A percentile compares a stretch with the other conserved stretches of the same genome.
These are phyloP conservation scores for Okapia johnstoni DNA, from an alignment of 2,113 vertebrate species.

Conservation along the genomic window DNA sequence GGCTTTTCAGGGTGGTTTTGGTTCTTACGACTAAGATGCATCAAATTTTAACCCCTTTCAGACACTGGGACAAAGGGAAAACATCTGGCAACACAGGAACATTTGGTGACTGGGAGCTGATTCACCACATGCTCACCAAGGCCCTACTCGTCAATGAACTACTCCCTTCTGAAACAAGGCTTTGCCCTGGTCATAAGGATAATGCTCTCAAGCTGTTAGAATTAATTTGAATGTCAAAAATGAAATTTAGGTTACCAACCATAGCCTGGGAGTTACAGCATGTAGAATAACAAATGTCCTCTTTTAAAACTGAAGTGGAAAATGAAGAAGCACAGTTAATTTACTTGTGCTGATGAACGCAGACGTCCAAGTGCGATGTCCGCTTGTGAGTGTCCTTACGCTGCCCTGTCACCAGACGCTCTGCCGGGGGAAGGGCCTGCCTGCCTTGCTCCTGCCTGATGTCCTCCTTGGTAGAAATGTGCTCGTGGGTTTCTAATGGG, in stretches of 20 bases:
- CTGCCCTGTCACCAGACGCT: background rate
- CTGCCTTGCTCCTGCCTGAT: slow-evolving; percentile 37
- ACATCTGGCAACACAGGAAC: background rate
- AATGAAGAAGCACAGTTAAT: slow-evolving; percentile 23
- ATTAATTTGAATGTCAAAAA: slow-evolving; percentile 68
- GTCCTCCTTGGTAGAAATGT: background rate
- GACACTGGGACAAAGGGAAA: slow-evolving; percentile 22
- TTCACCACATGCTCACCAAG: background rate
- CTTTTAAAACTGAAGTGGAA: slow-evolving; percentile 33
- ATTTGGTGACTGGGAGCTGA: background rate
- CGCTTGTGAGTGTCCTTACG: background rate
- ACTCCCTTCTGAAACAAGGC: slow-evolving; percentile 29
- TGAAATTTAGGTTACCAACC: slow-evolving; percentile 60
- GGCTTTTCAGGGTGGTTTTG: slow-evolving; percentile 30
- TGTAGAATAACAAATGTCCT: slow-evolving; percentile 8
- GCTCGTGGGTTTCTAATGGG: slow-evolving; percentile 8
- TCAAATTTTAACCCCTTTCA: background rate
- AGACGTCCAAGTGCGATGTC: background rate
- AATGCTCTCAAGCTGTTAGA: slow-evolving; percentile 55
- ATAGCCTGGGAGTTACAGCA: slow-evolving; percentile 55
- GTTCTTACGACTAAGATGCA: slow-evolving; percentile 15
- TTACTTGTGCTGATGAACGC: background rate
- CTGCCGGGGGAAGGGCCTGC: background rate
- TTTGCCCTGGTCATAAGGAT: slow-evolving; percentile 49
- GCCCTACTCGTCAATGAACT: background rate